phyloP scores from a whole-genome alignment of 2,113 vertebrate species.

The Pelusios castaneus region DNA sequence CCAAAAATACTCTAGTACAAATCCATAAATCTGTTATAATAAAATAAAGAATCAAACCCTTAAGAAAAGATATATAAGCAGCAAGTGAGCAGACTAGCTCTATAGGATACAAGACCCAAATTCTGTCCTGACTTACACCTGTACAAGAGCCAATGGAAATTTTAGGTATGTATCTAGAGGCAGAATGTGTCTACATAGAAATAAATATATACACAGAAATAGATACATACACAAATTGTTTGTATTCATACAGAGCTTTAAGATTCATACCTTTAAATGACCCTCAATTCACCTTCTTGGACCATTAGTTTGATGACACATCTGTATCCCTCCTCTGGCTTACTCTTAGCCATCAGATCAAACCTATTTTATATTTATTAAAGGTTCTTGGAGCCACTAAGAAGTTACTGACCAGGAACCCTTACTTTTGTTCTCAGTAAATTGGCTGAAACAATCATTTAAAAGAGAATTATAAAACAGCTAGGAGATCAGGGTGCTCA shows the following conservation, averaged over 20 bases:
- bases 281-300: neutral
- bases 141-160: neutral
- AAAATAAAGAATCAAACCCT: too few relatives aligned
- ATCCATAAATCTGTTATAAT: too few relatives aligned
- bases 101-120: neutral
- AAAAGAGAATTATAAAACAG: neutral
- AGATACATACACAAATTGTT: neutral
- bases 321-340: neutral
- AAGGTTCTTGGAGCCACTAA: neutral
- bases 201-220: neutral
- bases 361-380: neutral
- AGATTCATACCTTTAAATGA: neutral
- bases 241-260: neutral
- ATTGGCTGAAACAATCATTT: neutral
- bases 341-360: neutral
- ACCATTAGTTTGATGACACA: neutral
- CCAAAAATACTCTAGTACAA: too few relatives aligned
- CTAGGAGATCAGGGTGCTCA: rapidly evolving
- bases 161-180: neutral
- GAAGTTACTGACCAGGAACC: neutral
- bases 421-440: neutral
- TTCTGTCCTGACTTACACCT: neutral
- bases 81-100: too few relatives aligned
- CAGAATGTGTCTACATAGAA: neutral
- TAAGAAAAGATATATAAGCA: too few relatives aligned